These are phyloP conservation scores for Microcebus jonahi DNA, from an alignment of 2,113 vertebrate species.

Conservation along the genomic window DNA sequence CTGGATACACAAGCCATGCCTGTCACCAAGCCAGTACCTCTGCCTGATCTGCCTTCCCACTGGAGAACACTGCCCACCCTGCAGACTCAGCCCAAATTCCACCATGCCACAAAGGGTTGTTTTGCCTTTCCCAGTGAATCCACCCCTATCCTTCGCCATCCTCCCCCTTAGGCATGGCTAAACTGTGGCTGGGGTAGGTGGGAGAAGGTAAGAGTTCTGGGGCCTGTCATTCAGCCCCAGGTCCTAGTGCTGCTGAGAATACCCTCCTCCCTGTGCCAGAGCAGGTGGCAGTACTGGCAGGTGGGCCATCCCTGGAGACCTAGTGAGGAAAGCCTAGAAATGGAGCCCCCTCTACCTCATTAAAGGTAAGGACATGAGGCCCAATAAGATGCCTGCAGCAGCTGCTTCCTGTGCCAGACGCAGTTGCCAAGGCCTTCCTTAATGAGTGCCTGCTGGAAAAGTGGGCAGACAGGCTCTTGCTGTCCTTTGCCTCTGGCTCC, in stretches of 20 bases:
- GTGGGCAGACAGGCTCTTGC: background rate
- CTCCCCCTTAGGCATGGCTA: background rate
- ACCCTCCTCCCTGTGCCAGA: background rate
- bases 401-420: constrained; percentile 74
- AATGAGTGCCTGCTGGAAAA: constrained; percentile 21
- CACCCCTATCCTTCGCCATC: no score
- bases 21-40: background rate
- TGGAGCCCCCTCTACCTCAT: background rate
- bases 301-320: constrained; percentile 45
- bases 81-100: background rate
- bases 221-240: background rate
- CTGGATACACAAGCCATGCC: background rate
- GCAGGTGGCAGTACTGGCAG: constrained; percentile 26
- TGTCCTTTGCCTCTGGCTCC: background rate
- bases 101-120: background rate
- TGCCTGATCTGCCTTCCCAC: background rate
- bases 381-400: constrained; percentile 40
- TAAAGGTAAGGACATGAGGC: constrained; percentile 18
- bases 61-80: background rate
- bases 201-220: background rate
- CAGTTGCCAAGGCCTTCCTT: constrained; percentile 60
- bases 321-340: background rate
- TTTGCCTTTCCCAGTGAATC: background rate
- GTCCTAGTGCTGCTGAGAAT: background rate
- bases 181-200: background rate